Base-by-base conservation (phyloP, 2,113 vertebrate genomes). In the Phyllostomus discolor region DNA sequence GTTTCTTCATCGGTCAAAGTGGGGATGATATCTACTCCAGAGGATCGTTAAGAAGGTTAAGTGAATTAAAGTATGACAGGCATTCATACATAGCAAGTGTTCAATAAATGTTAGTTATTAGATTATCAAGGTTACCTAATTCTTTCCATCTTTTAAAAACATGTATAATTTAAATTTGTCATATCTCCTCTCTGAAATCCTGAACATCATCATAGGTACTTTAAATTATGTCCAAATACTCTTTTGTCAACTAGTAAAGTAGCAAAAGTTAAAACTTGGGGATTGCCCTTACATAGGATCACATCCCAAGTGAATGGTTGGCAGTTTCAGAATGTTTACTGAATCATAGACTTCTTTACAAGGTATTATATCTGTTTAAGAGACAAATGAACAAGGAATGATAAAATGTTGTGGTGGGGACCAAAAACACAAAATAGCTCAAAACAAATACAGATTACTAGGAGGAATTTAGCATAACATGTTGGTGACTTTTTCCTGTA, bases 91-190 rank as follows among this genome's bases (percentile, higher is more conserved):
- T 17, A 79, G 59, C 35, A 79, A 90, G 35, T 48, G 50, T 84
- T 89, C 75, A 89, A 54, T 64, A 91, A 90, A 79, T 75, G 16
- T 69, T 72, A 94, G 22, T 35, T 91, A 64, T 19, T 82, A 85
- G n/a, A 82, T 78, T 80, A 26, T 73, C 17, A 76, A 81, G 69
- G 62, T 6, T 28, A 69, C 50, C 24, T 88, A 24, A 87, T 72
- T 78, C 33, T 96, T 94, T 83, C 73, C 16, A 69, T 93, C 35
- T 90, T 93, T 81, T 73, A 89, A 93, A 46, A 95, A 62, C 82
- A 66, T 33, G 59, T 43, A 38, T 5, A 62, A 62, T 64, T 89
- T 93, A 80, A 73, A 81, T 79, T 48, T 83, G 46, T 62, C 43
- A 62, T 5, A 48, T 81, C 41, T 88, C 43, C 59, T 97, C 33